Base-by-base conservation (phyloP, 1,140 invertebrate genomes). In the Hydropsyche tenuis region DNA sequence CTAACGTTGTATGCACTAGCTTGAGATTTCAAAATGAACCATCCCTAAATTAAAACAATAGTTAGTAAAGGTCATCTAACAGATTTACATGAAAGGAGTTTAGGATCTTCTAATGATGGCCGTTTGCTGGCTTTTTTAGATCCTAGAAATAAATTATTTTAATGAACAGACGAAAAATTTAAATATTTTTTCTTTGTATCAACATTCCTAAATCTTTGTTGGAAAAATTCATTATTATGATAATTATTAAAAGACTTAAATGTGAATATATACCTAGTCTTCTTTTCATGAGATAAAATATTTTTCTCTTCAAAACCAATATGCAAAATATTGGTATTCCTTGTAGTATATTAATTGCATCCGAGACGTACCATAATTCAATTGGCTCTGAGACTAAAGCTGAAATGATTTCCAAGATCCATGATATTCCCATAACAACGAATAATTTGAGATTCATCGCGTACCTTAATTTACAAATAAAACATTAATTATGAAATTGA, bases 391-490 rank as follows among this genome's bases (percentile, higher is more conserved):
- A 79, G 70, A 85, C 80, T 0, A 87, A 23, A 9, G 86, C 87
- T 1, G 90, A 89, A 0, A 90, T 70, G 1, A 92, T 82, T 80
- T 93, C 92, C 0, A 89, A 83, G 0, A 88, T 81, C 91, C 92
- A 93, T 0, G 88, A 87, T 0, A 92, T 88, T 18, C 92, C 91
- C 91, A 92, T 93, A 0, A 92, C 89, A 46, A 92, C 81, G 82
- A 92, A 93, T 2, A 93, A 79, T 78, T 93, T 93, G 0, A 89
- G 81, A 74, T 91, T 91, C 81, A 93, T 85, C 14, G 88, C 80
- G 62, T 91, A 89, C 78, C 90, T 92, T 81, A 12, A 81, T 80
- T 46, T n/a, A n/a, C n/a, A 71, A 74, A 18, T 9, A 60, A 60
- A 60, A 60, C 1, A 60, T 56, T 46, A 23, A 23, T 48, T 3